These are phyloP conservation scores for Coreoperca whiteheadi DNA, from an alignment of 2,113 vertebrate species.

Conservation along the genomic window DNA sequence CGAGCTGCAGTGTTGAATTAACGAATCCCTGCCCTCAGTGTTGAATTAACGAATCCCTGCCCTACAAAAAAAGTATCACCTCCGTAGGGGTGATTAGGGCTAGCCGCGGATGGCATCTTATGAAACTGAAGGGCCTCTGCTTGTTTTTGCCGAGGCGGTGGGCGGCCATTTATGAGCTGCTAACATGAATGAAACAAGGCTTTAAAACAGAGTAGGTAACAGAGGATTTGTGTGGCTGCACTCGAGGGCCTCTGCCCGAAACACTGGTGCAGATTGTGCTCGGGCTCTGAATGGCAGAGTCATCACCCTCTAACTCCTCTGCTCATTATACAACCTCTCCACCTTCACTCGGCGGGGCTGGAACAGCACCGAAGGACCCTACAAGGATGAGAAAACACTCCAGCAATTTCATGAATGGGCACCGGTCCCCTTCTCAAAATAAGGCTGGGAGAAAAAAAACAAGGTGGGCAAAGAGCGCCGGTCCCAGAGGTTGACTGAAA, in stretches of 20 bases:
- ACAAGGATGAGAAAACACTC: slow-evolving; percentile 32
- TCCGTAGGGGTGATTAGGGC: slow-evolving; percentile 28
- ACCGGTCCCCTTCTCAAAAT: slow-evolving; percentile 27
- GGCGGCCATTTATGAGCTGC: slow-evolving; percentile 77
- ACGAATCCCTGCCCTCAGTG: not conserved
- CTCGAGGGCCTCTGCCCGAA: slow-evolving; percentile 38
- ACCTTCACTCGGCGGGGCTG: slow-evolving; percentile 47
- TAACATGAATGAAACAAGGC: slow-evolving; percentile 77
- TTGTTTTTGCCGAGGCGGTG: slow-evolving; percentile 68
- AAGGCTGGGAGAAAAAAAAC: slow-evolving; percentile 17
- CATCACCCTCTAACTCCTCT: slow-evolving; percentile 70
- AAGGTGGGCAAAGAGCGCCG: slow-evolving; percentile 42
- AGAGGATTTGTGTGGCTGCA: slow-evolving; percentile 72
- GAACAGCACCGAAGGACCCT: slow-evolving; percentile 35
- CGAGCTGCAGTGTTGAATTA: not conserved
- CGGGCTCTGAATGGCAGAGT: slow-evolving; percentile 51
- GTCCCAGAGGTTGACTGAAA: slow-evolving; percentile 22
- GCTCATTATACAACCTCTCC: slow-evolving; percentile 56
- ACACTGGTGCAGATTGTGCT: slow-evolving; percentile 66
- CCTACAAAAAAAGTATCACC: too few relatives aligned
- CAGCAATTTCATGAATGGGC: slow-evolving; percentile 58
- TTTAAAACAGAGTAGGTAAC: slow-evolving; percentile 72
- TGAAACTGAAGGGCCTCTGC: slow-evolving; percentile 46
- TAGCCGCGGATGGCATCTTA: slow-evolving; percentile 15
- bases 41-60: not conserved